These are phyloP conservation scores for Catocala fraxini DNA, from an alignment of 2,888 invertebrate genomes.

Conservation along the genomic window DNA sequence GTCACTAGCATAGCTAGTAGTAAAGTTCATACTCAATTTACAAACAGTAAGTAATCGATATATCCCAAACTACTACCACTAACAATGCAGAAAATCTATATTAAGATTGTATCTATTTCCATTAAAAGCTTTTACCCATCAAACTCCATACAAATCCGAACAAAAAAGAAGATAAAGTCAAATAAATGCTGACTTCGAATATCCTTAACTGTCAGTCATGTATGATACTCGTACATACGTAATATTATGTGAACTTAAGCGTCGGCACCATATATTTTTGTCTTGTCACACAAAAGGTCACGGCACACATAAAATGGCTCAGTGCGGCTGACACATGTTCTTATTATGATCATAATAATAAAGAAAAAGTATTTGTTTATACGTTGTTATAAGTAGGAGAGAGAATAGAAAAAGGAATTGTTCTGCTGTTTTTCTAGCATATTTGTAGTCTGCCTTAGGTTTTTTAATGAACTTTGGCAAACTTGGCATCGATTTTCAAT, in stretches of 20 bases:
- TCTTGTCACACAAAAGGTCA: slow-evolving; percentile 18
- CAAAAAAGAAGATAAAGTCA: not conserved
- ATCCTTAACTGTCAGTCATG: slow-evolving; percentile 4
- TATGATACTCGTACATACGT: slow-evolving; percentile 1
- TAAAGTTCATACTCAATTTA: no score
- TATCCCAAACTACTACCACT: no score
- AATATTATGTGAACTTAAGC: slow-evolving; percentile 2
- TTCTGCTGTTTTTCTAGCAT: no score
- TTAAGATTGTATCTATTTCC: no score
- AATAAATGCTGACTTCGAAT: slow-evolving; percentile 1
- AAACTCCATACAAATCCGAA: not conserved
- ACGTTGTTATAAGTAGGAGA: not conserved
- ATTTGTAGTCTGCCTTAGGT: no score
- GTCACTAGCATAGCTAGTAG: no score
- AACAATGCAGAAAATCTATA: no score
- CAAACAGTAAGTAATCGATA: no score
- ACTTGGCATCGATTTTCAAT: no score
- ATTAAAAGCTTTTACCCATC: no score
- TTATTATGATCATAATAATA: slow-evolving; percentile 16
- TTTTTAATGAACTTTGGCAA: no score
- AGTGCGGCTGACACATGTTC: slow-evolving; percentile 16
- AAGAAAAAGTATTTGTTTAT: slow-evolving; percentile 13
- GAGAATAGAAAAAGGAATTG: not conserved
- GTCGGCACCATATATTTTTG: slow-evolving; percentile 10
- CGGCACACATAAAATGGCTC: slow-evolving; percentile 23